Percentiles rank a stretch among this genome's conserved stretches.
phyloP scores from a whole-genome alignment of 2,888 invertebrate genomes.

The Cryptosula pallasiana region DNA sequence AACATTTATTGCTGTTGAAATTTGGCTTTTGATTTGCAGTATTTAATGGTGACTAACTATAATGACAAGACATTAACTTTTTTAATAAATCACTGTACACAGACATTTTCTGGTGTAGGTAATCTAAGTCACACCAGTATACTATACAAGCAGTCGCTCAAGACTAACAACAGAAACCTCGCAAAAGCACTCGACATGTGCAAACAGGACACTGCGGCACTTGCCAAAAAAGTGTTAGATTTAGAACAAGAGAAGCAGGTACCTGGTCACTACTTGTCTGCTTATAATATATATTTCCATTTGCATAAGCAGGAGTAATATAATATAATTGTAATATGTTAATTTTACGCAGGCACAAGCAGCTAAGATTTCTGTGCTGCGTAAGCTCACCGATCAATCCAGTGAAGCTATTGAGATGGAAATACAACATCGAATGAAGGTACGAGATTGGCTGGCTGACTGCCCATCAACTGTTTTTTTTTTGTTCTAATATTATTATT shows the following conservation, averaged over 20 bases:
- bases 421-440: constrained; percentile 13
- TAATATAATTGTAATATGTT: too few relatives aligned
- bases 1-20: neutral
- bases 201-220: constrained; percentile 5
- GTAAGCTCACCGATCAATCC: neutral
- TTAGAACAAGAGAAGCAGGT: constrained; percentile 20
- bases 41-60: neutral
- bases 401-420: constrained; percentile 14
- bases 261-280: too few relatives aligned
- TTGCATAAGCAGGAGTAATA: too few relatives aligned
- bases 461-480: too few relatives aligned
- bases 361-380: constrained; percentile 12
- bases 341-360: neutral
- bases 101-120: neutral
- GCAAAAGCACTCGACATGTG: constrained; percentile 2
- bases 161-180: constrained; percentile 9
- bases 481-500: too few relatives aligned
- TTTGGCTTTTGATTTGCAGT: neutral
- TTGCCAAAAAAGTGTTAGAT: constrained; percentile 11
- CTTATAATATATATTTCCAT: too few relatives aligned
- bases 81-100: neutral
- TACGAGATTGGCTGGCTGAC: too few relatives aligned
- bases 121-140: neutral
- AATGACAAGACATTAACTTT: neutral
- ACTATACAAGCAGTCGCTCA: constrained; percentile 16